Evolutionary conservation across 2,797 vertebrate genomes (phyloP), one percentile per base, ranked within the genome.

Genomic region (Phaenicophaeus curvirostris): DNA sequence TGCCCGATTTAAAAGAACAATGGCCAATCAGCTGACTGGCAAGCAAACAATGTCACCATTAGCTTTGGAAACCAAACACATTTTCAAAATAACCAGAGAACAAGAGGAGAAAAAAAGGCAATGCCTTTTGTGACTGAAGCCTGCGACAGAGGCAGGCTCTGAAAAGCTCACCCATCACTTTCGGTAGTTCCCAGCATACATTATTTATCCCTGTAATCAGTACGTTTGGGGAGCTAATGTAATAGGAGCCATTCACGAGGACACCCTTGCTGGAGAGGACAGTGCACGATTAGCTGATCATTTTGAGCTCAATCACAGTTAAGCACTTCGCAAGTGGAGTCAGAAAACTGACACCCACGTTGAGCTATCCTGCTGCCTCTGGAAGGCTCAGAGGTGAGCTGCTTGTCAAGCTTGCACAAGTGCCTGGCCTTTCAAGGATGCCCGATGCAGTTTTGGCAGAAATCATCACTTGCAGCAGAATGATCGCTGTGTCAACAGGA

Each of bases 121-220:
- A 19, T 59, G 72, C 31, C 59, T 90, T 88, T 87, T 88, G 51
- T 93, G 71, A 81, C 59, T 25, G 39, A 87, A 53, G 23, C 13
- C 3, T 62, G 59, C 2, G 6, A 55, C 37, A 80, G 42, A 81
- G 24, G 13, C 67, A 55, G 57, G 65, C 39, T 91, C 62, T 72
- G 57, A 89, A 96, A 85, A 88, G 80, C 89, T 90, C 80, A 72
- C 46, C 77, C 89, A 62, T 58, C 76, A 83, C 73, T 96, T 89
- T 59, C 76, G 41, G 71, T 19, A 62, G 65, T 21, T 59, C 84
- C 72, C 82, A 83, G 42, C 78, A 89, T 19, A 66, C 8, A 27
- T n/a, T 69, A 37, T 75, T 94, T 84, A 81, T 37, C 66, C 42
- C 58, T 75, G 50, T n/a, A 75, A 66, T 90, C 79, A 76, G 51